Evolutionary conservation across 2,797 vertebrate genomes (phyloP).

Genomic region (Trachurus trachurus): DNA sequence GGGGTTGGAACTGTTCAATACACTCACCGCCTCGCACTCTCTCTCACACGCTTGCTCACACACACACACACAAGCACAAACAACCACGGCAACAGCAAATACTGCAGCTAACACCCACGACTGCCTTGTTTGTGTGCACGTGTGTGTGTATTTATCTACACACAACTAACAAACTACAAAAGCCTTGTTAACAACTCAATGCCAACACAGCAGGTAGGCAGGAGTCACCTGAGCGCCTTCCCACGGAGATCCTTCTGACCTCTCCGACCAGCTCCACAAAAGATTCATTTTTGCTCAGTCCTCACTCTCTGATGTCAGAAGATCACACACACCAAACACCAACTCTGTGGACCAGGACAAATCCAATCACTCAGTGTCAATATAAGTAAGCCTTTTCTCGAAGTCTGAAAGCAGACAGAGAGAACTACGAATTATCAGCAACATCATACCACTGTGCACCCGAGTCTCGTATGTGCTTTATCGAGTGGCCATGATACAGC

Average conservation of each 20-base stretch:
- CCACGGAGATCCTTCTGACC: constrained; percentile 40
- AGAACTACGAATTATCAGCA: constrained; percentile 32
- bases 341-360: constrained; percentile 24
- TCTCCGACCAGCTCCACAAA: constrained; percentile 43
- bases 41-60: not conserved
- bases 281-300: constrained; percentile 39
- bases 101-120: constrained; percentile 5
- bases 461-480: constrained; percentile 11
- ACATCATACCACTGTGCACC: constrained; percentile 19
- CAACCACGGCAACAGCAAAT: constrained; percentile 14
- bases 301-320: constrained; percentile 44
- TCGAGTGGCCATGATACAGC: constrained; percentile 8
- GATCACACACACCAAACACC: constrained; percentile 47
- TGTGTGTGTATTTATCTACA: not conserved
- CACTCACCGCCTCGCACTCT: not conserved
- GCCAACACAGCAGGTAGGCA: constrained; percentile 32
- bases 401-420: constrained; percentile 48
- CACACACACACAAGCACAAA: not conserved
- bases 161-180: constrained; percentile 8
- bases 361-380: constrained; percentile 65
- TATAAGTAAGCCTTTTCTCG: constrained; percentile 50
- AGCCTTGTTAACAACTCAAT: constrained; percentile 38
- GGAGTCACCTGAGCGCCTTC: constrained; percentile 38
- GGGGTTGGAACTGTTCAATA: constrained; percentile 60
- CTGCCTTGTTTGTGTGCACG: constrained; percentile 24